Evolutionary conservation across 1,140 invertebrate species (phyloP), one percentile per base, ranked within the genome.

Genomic region (Pseudomyrmex flavicornis): DNA sequence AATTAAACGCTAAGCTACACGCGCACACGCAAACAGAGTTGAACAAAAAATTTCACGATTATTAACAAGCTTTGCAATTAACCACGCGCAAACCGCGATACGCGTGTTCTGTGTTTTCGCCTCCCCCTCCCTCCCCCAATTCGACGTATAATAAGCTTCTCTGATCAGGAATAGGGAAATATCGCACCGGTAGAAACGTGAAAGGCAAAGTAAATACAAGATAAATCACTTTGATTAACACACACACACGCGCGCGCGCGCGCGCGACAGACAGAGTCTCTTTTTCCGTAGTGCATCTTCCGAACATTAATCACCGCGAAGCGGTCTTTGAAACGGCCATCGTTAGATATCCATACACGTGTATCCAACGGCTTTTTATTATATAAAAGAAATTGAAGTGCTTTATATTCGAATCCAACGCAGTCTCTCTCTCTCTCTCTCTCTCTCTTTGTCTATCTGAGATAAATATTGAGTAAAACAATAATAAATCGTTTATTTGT

Each of bases 331-430:
- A 66, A 68, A 56, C 26, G 13, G 56, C 12, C 17, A 48, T 58
- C 1, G 17, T 79, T 70, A 75, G 10, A 9, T 12, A 35, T 35
- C 35, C 15, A 2, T 56, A 46, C 20, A 7, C 48, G 50, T 54
- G 59, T 15, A 1, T 26, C 26, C 26, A 26, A 26, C 13, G n/a
- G 15, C 44, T 35, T 79, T 77, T 77, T 48, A 26, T 77, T 48
- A 26, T 12, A 68, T 77, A 69, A 79, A 59, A 58, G 44, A 12
- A 58, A 58, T n/a, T n/a, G 12, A 35, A 50, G 12, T 13, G n/a
- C 26, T 77, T 68, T 77, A 46, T 22, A 9, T 68, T 35, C 7
- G 20, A 54, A 54, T 2, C 44, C 12, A 44, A 61, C 35, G 56
- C 35, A 35, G 5, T 35, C 35, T 26, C 26, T 35, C 35, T 35